A percentile compares a stretch with the other conserved stretches of the same genome.
phyloP scores from a whole-genome alignment of 2,888 invertebrate species.

The Sussaba pulchella region DNA sequence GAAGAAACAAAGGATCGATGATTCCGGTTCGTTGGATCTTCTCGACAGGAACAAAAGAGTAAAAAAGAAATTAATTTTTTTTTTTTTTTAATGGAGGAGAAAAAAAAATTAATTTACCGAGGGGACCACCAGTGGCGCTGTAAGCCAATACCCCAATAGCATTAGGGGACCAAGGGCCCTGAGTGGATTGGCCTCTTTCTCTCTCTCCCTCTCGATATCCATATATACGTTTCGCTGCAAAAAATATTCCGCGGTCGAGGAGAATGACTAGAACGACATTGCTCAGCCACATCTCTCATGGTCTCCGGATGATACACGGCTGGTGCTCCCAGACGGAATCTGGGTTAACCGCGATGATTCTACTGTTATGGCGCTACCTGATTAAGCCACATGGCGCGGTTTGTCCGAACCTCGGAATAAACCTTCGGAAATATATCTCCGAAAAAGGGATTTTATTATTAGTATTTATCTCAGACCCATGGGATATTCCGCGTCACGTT shows the following conservation, averaged over 20 bases:
- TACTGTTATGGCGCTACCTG: slow-evolving; percentile 38
- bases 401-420: background rate
- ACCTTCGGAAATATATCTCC: slow-evolving; percentile 39
- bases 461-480: background rate
- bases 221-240: background rate
- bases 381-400: slow-evolving; percentile 20
- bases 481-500: background rate
- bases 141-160: slow-evolving; percentile 45
- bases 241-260: slow-evolving; percentile 1
- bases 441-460: slow-evolving; percentile 35
- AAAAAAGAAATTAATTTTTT: slow-evolving; percentile 8
- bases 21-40: slow-evolving; percentile 50
- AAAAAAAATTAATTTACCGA: slow-evolving; percentile 23
- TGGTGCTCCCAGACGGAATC: slow-evolving; percentile 20
- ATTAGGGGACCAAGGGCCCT: slow-evolving; percentile 8
- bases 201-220: too few species aligned
- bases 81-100: too few species aligned
- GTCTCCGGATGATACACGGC: slow-evolving; percentile 27
- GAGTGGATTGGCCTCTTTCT: background rate
- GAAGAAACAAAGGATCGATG: slow-evolving; percentile 61
- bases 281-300: slow-evolving; percentile 3
- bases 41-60: slow-evolving; percentile 44
- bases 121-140: slow-evolving; percentile 43
- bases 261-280: slow-evolving; percentile 33
- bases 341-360: slow-evolving; percentile 57